A percentile compares a stretch with the other conserved stretches of the same genome.
Conservation (phyloP, 2,113 vertebrate genomes). For the Neolamprologus falcicula region DNA sequence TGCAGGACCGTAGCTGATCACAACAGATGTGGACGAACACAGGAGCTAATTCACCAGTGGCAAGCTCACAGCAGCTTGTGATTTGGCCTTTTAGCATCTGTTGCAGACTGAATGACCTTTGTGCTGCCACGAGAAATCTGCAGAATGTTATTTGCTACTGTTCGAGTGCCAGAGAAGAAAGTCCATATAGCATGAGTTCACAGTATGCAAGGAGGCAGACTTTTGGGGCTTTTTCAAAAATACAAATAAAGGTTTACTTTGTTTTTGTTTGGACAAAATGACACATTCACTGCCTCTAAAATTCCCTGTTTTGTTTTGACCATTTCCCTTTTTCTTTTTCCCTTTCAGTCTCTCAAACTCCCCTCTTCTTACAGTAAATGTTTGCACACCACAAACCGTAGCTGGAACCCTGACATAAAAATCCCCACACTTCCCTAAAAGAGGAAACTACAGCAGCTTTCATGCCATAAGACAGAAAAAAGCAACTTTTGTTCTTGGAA, state of each 20-base stretch:
- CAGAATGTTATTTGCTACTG: neutral
- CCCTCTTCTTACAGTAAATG: neutral
- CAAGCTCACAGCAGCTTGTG: constrained; percentile 9
- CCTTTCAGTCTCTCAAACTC: neutral
- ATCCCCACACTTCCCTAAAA: constrained; percentile 4
- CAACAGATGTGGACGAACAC: neutral
- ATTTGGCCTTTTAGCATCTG: constrained; percentile 43
- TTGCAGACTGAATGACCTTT: constrained; percentile 31
- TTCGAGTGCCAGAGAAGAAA: neutral
- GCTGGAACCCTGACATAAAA: neutral
- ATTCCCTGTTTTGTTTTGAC: neutral
- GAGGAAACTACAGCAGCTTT: neutral
- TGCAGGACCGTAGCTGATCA: neutral
- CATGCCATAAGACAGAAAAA: neutral
- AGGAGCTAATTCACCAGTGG: neutral
- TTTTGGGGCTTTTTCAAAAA: neutral
- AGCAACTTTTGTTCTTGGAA: neutral
- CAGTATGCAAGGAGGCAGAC: neutral
- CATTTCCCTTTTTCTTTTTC: neutral
- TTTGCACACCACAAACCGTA: neutral
- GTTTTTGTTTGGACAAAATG: neutral
- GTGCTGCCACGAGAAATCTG: neutral
- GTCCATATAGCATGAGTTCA: neutral
- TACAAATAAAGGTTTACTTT: neutral
- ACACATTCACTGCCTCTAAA: neutral